Evolutionary conservation across 1,140 invertebrate genomes (phyloP), one percentile per base, ranked within the genome.

Genomic region (Spodoptera frugiperda): DNA sequence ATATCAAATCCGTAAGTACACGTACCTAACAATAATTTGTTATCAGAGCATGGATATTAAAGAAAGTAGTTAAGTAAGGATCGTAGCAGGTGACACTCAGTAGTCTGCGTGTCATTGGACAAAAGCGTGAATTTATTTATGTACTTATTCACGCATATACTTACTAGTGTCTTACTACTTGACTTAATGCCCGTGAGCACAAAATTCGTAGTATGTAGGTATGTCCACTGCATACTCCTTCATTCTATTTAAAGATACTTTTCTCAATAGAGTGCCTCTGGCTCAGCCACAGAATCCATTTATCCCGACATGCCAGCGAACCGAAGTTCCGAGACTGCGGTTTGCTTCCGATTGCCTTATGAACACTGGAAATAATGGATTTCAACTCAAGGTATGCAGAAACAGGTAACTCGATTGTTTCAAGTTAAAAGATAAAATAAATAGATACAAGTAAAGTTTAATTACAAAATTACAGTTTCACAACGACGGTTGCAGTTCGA

Each of bases 401-500:
- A 21, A 21, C 33, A 39, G 33, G 33, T 39, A 39, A 39, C 33
- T 39, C 33, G 33, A 39, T 10, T 39, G 5, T 10, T 39, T 39
- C 9, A 10, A 39, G 4, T 30, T 12, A 14, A 30, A 57, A 11
- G 1, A 6, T 11, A 12, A 30, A 2, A 21, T 55, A 25, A 21
- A 55, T 21, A 55, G 17, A 21, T 17, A 21, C 6, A 57, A 25
- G 4, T 30, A 30, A 33, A n/a, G 17, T 61, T 17, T 49, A 25
- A 2, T 21, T 46, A 8, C 12, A 65, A 14, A 67, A 67, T 85
- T 91, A 33, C 86, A 94, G 93, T 94, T 94, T 68, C 93, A 94
- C 77, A 90, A 88, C 48, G 91, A 94, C 71, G 74, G 61, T 19
- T 80, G 83, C 19, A 90, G 92, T 9, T 94, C 93, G 3, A 93